These are phyloP conservation scores for Rhabdomys dilectus DNA, from an alignment of 2,113 vertebrate species.

Conservation along the genomic window DNA sequence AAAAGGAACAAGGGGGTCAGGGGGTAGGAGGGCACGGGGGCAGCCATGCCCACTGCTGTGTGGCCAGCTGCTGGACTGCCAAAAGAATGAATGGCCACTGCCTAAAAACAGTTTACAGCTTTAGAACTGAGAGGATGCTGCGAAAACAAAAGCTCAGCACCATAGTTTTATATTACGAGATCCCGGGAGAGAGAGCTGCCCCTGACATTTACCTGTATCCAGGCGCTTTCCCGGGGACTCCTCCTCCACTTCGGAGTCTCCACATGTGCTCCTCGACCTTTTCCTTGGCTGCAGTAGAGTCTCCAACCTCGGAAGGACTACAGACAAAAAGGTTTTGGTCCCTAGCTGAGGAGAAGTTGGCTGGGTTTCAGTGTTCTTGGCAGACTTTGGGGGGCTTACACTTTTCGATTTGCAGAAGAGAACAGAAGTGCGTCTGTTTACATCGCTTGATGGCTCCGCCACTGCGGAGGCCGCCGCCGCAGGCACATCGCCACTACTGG, in stretches of 20 bases:
- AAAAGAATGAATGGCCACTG: not conserved
- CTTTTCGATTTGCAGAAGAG: constrained; percentile 97
- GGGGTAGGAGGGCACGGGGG: too few relatives aligned
- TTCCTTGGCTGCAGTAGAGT: constrained; percentile 97
- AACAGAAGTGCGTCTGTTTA: constrained; percentile 94
- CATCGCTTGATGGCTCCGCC: constrained; percentile 92
- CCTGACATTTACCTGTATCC: constrained; percentile 91
- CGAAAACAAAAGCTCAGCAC: not conserved
- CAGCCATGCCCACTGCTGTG: too few relatives aligned
- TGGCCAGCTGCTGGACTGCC: not conserved
- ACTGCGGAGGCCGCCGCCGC: constrained; percentile 92
- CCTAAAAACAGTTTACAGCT: fast-evolving
- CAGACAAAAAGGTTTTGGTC: constrained; percentile 98
- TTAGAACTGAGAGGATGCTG: not conserved
- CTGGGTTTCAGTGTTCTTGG: constrained; percentile 90
- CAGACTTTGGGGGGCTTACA: constrained; percentile 92
- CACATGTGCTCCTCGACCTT: constrained; percentile 94
- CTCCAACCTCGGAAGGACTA: constrained; percentile 98
- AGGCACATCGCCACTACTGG: constrained; percentile 92
- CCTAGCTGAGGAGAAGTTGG: constrained; percentile 93
- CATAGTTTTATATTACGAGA: not conserved
- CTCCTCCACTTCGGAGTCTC: constrained; percentile 91
- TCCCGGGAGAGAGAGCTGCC: too few relatives aligned
- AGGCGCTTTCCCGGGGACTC: constrained; percentile 94
- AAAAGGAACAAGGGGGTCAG: too few relatives aligned